A percentile compares a stretch with the other conserved stretches of the same genome.
Evolutionary conservation across 2,113 vertebrate species (phyloP).

Genomic region (Caretta caretta): DNA sequence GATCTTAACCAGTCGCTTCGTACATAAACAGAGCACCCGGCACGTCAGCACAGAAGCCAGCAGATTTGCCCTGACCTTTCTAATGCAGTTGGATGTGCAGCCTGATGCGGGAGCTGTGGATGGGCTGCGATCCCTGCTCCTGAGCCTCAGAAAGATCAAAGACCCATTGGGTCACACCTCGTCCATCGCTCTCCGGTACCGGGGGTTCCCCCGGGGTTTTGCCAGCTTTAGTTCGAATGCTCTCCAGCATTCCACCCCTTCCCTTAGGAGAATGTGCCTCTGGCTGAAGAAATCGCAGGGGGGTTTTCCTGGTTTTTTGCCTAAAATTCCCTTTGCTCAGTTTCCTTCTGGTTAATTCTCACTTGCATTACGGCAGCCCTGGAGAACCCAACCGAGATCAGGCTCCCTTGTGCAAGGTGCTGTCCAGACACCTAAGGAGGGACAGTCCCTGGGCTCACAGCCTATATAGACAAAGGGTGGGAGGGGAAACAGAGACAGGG

Average conservation of each 20-base stretch:
- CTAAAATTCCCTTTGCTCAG: neutral
- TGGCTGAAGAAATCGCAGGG: no score
- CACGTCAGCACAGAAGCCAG: neutral
- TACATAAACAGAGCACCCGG: neutral
- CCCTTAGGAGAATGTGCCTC: no score
- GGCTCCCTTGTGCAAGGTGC: neutral
- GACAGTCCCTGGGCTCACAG: neutral
- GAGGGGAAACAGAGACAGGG: neutral
- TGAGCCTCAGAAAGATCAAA: no score
- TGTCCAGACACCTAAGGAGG: neutral
- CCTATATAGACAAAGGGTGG: neutral
- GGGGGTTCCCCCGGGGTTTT: no score
- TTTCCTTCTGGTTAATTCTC: neutral
- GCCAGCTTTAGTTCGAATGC: no score
- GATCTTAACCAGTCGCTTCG: neutral
- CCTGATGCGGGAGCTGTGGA: neutral
- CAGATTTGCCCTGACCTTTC: neutral
- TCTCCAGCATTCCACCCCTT: no score
- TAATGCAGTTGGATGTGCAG: neutral
- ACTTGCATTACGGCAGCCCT: neutral
- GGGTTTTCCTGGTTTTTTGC: neutral
- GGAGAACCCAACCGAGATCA: neutral
- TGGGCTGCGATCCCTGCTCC: no score
- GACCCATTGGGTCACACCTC: no score
- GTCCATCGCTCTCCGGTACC: no score